phyloP scores from a whole-genome alignment of 2,888 invertebrate species.

The Chrysodeixis includens region DNA sequence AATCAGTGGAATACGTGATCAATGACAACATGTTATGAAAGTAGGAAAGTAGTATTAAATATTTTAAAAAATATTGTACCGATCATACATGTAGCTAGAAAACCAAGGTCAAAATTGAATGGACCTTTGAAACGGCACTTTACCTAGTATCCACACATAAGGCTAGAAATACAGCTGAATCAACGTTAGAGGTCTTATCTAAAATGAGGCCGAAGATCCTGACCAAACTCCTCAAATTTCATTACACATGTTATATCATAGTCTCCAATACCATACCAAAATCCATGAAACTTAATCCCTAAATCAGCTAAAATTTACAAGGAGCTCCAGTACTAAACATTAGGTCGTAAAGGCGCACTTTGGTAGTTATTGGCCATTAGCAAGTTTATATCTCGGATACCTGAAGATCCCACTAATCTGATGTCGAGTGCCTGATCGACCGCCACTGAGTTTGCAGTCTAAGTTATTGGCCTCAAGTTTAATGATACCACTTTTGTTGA shows the following conservation, averaged over 20 bases:
- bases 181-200: not conserved
- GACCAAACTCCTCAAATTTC: not conserved
- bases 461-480: conserved; percentile 35
- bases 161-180: not conserved
- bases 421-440: conserved; percentile 51
- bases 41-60: not conserved
- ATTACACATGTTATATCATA: conserved; percentile 1
- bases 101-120: not conserved
- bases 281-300: conserved; percentile 18
- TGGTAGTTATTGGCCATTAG: conserved; percentile 55
- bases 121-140: not conserved
- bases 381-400: conserved; percentile 52
- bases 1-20: not conserved
- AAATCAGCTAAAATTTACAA: conserved; percentile 45
- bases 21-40: not conserved
- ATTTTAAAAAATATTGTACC: not conserved
- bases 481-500: conserved; percentile 37
- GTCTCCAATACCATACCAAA: not conserved
- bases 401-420: conserved; percentile 47
- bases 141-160: not conserved
- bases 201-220: not conserved
- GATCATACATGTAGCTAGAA: not conserved
- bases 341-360: conserved; percentile 35
- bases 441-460: conserved; percentile 38
- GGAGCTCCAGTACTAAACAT: conserved; percentile 36